Base-by-base conservation (phyloP, 2,888 invertebrate genomes). In the Limnephilus lunatus region DNA sequence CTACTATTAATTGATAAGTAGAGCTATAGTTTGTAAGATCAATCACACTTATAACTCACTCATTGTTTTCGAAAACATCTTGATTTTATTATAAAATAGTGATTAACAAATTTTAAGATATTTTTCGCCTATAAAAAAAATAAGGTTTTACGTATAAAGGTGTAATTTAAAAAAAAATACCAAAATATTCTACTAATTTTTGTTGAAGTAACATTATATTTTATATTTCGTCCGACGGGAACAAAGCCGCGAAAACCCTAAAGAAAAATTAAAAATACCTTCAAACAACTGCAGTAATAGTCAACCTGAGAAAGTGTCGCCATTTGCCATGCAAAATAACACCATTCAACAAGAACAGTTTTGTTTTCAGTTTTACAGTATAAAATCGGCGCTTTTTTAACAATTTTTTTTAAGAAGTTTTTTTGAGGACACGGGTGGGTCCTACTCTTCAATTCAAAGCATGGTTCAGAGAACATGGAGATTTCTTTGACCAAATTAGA, bases 381-480 rank as follows among this genome's bases (percentile, higher is more conserved):
- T 19, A 83, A 83, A 15, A 19, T 83, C 83, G 83, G 35, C 83
- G 25, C 35, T 32, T 31, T 82, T 83, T 83, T 15, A 32, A 25
- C 32, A 4, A 25, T 83, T 31, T 31, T 31, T 83, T 83, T 83
- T 32, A 83, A 83, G 19, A 15, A 35, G 25, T 35, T 83, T 83
- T 11, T 35, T 32, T 83, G 44, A 86, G 39, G 80, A 25, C 35
- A 35, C 88, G 25, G n/a, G 81, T 88, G 35, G 88, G 81, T 25
- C 35, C 88, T 30, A 68, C 9, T 30, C 87, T 48, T 80, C 35
- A 25, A 68, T 19, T 12, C 4, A 80, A 81, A 31, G 81, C 32
- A 32, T 44, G 31, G 53, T 88, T 32, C 32, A 89, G 88, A 81
- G 88, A 89, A 81, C 89, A 92, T 91, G 93, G 89, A 93, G 90